Conservation (phyloP, 2,113 vertebrate species). For the Sceloporus tristichus region DNA sequence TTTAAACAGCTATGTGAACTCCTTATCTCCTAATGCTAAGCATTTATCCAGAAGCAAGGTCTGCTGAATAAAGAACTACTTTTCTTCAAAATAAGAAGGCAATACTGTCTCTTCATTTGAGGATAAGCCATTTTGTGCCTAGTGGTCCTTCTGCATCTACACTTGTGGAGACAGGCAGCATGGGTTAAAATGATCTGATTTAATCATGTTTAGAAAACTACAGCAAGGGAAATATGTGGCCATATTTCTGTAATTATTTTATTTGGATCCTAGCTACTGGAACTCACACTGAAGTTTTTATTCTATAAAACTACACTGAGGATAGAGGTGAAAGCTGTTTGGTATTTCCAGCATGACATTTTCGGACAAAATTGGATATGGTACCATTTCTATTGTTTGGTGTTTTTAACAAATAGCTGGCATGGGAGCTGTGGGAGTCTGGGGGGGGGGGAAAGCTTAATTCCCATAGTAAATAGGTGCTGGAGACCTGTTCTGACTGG, state of each 20-base stretch:
- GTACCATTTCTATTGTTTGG: not conserved
- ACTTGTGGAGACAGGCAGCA: not conserved
- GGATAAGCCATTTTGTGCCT: not conserved
- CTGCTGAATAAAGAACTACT: not conserved
- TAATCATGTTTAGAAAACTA: not conserved
- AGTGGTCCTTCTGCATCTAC: not conserved
- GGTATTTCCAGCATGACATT: not conserved
- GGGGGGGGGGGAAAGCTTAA: too few relatives aligned
- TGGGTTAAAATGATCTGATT: not conserved
- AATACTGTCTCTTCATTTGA: not conserved
- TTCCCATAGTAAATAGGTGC: too few relatives aligned
- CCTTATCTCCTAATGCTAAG: not conserved
- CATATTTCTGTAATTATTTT: not conserved
- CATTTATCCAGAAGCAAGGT: not conserved
- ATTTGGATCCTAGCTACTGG: not conserved
- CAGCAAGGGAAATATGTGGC: not conserved
- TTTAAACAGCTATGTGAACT: not conserved
- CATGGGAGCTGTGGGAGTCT: not conserved
- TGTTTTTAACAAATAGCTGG: not conserved
- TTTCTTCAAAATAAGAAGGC: not conserved
- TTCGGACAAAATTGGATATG: not conserved
- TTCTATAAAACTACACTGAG: not conserved
- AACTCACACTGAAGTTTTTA: conserved; percentile 1
- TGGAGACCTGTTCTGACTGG: too few relatives aligned
- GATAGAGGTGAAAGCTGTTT: not conserved